Evolutionary conservation across 2,888 invertebrate genomes (phyloP).

Genomic region (Drosophila limbata): DNA sequence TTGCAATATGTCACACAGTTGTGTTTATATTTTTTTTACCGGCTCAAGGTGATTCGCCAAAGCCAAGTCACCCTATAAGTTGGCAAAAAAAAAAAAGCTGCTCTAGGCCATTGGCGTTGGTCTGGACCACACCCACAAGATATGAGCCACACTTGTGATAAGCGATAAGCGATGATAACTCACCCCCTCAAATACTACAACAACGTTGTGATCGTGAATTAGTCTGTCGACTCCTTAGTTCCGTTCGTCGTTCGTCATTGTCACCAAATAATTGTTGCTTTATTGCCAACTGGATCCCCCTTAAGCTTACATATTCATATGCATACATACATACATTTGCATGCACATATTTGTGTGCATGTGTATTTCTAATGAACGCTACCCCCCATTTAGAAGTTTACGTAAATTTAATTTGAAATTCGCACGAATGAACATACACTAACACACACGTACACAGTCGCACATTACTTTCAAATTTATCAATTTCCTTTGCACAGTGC

Average conservation of each 20-base stretch:
- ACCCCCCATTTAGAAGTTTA: constrained; percentile 22
- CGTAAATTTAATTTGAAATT: constrained; percentile 29
- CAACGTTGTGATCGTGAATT: background rate
- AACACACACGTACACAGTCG: constrained; percentile 3
- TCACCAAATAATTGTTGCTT: constrained; percentile 35
- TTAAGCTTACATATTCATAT: constrained; percentile 11
- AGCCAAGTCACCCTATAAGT: constrained; percentile 25
- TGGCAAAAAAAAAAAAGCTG: constrained; percentile 2
- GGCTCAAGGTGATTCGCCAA: constrained; percentile 24
- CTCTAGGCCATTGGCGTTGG: constrained; percentile 12
- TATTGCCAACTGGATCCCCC: constrained; percentile 45
- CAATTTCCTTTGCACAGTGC: constrained; percentile 50
- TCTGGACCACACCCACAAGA: constrained; percentile 70
- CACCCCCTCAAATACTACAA: background rate
- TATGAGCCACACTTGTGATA: constrained; percentile 43
- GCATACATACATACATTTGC: background rate
- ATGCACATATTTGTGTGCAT: constrained; percentile 18
- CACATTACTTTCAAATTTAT: constrained; percentile 55
- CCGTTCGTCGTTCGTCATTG: constrained; percentile 26
- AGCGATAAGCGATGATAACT: constrained; percentile 27
- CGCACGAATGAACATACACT: constrained; percentile 12
- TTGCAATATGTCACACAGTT: background rate
- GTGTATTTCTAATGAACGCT: constrained; percentile 14
- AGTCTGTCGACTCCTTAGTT: constrained; percentile 9
- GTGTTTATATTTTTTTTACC: constrained; percentile 9